phyloP scores from a whole-genome alignment of 2,113 vertebrate species.

The Malaclemys terrapin region DNA sequence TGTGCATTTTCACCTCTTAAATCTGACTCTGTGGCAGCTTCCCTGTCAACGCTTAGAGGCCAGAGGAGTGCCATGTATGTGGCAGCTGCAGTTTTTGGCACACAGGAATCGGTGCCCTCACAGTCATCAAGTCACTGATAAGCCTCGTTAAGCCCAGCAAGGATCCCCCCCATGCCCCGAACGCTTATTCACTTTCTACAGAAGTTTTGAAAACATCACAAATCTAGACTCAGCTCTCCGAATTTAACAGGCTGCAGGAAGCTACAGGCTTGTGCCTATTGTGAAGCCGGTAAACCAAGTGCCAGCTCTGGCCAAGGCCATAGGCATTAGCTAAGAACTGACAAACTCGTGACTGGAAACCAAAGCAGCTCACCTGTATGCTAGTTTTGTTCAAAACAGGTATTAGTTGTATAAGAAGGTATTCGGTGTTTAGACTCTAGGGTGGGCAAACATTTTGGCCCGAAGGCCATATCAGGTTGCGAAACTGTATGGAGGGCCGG shows the following conservation, averaged over 20 bases:
- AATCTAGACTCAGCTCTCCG: not conserved
- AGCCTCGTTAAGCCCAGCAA: not conserved
- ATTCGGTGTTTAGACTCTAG: too few relatives aligned
- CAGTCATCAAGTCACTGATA: not conserved
- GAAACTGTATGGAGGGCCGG: too few relatives aligned
- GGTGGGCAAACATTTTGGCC: too few relatives aligned
- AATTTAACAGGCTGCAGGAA: not conserved
- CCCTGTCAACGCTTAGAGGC: not conserved
- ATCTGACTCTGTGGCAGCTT: not conserved
- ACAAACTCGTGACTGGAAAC: not conserved
- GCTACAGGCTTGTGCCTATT: not conserved
- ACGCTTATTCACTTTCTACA: not conserved
- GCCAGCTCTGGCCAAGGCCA: not conserved
- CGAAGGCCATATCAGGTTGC: too few relatives aligned
- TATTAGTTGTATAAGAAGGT: not conserved
- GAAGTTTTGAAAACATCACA: not conserved
- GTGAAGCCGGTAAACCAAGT: not conserved
- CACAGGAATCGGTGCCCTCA: not conserved
- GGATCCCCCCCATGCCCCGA: rapidly evolving
- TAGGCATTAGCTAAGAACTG: not conserved
- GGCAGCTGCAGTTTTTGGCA: not conserved
- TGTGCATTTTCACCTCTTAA: not conserved
- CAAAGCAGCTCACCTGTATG: not conserved
- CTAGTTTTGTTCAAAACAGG: not conserved
- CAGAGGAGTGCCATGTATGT: not conserved